A percentile compares a stretch with the other conserved stretches of the same genome.
Conservation (phyloP, 2,888 invertebrate genomes). For the Carcina quercana region DNA sequence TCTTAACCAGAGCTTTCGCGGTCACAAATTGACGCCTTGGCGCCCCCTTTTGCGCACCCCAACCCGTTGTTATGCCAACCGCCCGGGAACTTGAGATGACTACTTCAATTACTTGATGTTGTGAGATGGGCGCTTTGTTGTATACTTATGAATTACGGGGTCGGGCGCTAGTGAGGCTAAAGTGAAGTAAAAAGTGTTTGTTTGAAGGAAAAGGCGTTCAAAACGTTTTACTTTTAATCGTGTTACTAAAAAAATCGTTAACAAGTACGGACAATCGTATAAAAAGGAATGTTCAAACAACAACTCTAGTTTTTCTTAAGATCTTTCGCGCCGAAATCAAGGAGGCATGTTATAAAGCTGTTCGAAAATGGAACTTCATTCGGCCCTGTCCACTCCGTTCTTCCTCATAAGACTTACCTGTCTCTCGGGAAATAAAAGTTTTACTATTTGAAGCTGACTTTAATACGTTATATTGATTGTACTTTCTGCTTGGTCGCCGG, state of each 20-base stretch:
- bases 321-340: too few relatives aligned
- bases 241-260: not conserved
- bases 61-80: too few relatives aligned
- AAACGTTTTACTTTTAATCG: not conserved
- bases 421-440: conserved; percentile 50
- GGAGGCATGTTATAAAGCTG: not conserved
- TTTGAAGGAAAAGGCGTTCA: not conserved
- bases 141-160: too few relatives aligned
- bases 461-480: conserved; percentile 46
- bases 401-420: conserved; percentile 21
- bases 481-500: too few relatives aligned
- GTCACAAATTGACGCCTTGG: too few relatives aligned
- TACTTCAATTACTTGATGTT: too few relatives aligned
- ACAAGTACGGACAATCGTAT: not conserved
- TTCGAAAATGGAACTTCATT: not conserved
- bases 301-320: not conserved
- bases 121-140: too few relatives aligned
- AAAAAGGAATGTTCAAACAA: not conserved
- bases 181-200: too few relatives aligned
- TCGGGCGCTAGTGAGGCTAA: too few relatives aligned
- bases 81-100: too few relatives aligned
- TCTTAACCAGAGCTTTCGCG: too few relatives aligned
- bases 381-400: not conserved
- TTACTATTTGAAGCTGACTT: conserved; percentile 38
- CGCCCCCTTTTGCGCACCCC: too few relatives aligned